Percentiles rank a stretch among this genome's conserved stretches.
These are phyloP conservation scores for Chaetodon trifasciatus DNA, from an alignment of 2,797 vertebrate genomes.

Conservation along the genomic window DNA sequence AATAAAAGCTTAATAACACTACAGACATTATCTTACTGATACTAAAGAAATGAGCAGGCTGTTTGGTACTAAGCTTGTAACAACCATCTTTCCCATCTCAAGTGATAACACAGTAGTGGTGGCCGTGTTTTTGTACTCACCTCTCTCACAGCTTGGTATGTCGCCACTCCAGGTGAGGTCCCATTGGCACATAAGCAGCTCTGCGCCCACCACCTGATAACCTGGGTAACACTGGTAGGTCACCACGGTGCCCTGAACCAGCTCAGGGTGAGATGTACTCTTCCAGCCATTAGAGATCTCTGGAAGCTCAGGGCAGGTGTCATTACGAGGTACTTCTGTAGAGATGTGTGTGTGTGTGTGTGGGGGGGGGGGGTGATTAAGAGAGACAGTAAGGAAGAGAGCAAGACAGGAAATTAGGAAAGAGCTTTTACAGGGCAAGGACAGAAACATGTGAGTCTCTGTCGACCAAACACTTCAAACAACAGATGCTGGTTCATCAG, in stretches of 20 bases:
- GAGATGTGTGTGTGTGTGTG: not conserved
- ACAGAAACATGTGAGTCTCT: not conserved
- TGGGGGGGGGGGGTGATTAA: not conserved
- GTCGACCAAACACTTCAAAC: not conserved
- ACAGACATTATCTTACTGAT: not conserved
- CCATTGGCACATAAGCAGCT: slow-evolving; percentile 97
- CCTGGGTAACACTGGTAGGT: slow-evolving; percentile 97
- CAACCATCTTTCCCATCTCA: not conserved
- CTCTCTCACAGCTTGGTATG: slow-evolving; percentile 92
- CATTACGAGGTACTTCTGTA: slow-evolving; percentile 94
- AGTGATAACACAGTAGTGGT: not conserved
- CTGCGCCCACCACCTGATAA: slow-evolving; percentile 91
- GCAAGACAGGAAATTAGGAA: slow-evolving; percentile 12
- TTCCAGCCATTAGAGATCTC: slow-evolving; percentile 97
- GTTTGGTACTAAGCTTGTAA: not conserved
- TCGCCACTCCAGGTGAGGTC: slow-evolving; percentile 97
- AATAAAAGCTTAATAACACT: not conserved
- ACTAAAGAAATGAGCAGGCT: not conserved
- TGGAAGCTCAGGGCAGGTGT: slow-evolving; percentile 95
- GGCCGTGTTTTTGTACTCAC: slow-evolving; percentile 77
- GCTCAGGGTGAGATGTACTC: slow-evolving; percentile 93
- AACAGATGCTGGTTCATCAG: not conserved
- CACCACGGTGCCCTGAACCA: slow-evolving; percentile 94
- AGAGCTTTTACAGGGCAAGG: not conserved
- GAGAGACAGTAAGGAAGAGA: not conserved